Evolutionary conservation across 64 coral and sea anemone genomes (phyloP).

Genomic region (Stylophora pistillata): DNA sequence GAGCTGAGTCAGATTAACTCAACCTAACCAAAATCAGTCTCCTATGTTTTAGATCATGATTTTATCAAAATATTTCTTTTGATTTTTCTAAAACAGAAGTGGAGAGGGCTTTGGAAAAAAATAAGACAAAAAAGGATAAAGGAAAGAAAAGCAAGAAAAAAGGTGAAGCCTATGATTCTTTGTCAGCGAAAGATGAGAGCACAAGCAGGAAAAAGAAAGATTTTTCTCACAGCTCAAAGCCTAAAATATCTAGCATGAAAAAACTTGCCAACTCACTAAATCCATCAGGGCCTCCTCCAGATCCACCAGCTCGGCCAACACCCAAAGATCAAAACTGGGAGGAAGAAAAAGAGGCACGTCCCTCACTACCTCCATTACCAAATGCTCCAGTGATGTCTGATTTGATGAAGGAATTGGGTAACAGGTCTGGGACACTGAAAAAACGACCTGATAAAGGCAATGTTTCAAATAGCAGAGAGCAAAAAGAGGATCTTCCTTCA

Average conservation of each 20-base stretch:
- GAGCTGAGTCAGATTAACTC: too few relatives aligned
- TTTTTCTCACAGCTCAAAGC: slow-evolving; percentile 16
- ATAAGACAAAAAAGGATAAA: slow-evolving; percentile 76
- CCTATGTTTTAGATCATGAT: too few relatives aligned
- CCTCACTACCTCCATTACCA: background rate
- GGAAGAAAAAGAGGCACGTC: slow-evolving; percentile 6
- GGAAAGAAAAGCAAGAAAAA: slow-evolving; percentile 50
- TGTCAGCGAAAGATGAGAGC: slow-evolving; percentile 32
- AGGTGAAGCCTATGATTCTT: slow-evolving; percentile 31
- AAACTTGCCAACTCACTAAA: slow-evolving; percentile 58
- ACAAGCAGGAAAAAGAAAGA: slow-evolving; percentile 32
- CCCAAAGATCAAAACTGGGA: background rate
- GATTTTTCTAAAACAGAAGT: slow-evolving; percentile 53
- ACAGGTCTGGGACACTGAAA: slow-evolving; percentile 17
- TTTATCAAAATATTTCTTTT: too few relatives aligned
- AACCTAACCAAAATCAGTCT: too few relatives aligned
- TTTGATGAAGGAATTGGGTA: slow-evolving; percentile 56
- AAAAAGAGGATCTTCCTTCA: background rate
- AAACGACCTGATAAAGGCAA: background rate
- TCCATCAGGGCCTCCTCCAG: slow-evolving; percentile 64
- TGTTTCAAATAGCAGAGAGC: background rate
- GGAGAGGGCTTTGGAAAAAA: slow-evolving; percentile 85
- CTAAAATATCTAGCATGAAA: slow-evolving; percentile 49
- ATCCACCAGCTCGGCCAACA: slow-evolving; percentile 56
- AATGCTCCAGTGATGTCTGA: slow-evolving; percentile 12